Base-by-base conservation (phyloP, 2,797 vertebrate genomes). In the Sebastes matsubarae region DNA sequence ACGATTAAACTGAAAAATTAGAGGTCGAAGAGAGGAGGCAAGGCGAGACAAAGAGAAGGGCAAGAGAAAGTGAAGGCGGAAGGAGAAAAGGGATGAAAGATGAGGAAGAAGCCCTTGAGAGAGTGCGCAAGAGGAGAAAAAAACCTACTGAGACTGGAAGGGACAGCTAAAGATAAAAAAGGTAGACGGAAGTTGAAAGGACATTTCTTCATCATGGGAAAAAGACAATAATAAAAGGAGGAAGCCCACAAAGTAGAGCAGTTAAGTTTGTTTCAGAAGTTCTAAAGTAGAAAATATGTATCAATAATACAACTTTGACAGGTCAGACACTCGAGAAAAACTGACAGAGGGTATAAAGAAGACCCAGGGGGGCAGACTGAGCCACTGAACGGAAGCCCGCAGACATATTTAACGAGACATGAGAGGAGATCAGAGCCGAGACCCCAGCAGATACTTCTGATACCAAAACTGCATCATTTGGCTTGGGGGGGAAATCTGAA, bases 1-100 rank as follows among this genome's bases (percentile, higher is more conserved):
- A 65, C 8, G 2, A 76, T 81, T 79, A 36, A 78, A 73, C 11
- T 64, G 38, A 59, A 68, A 82, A 72, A 78, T 36, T 64, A 61
- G 11, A 64, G 32, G 13, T 34, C n/a, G 11, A 34, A 38, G 36
- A 25, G 71, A 9, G n/a, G 27, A 27, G 67, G 65, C 13, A 6
- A 50, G 38, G 24, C 32, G 42, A 65, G 55, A 69, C n/a, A 77
- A 58, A 59, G 69, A 34, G 22, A 74, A 70, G 36, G 32, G n/a
- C 27, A 16, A 30, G 46, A 79, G 58, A 32, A 34, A 58, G 27
- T 18, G 54, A 71, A 58, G 36, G 32, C 32, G 16, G 46, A 63
- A 63, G 13, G 63, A 36, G 54, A n/a, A 34, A 25, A 52, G 9
- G 52, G 22, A 74, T 68, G 68, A 68, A 61, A 58, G 32, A 59